Conservation (phyloP, 2,888 invertebrate genomes). For the Agrotis clavis region DNA sequence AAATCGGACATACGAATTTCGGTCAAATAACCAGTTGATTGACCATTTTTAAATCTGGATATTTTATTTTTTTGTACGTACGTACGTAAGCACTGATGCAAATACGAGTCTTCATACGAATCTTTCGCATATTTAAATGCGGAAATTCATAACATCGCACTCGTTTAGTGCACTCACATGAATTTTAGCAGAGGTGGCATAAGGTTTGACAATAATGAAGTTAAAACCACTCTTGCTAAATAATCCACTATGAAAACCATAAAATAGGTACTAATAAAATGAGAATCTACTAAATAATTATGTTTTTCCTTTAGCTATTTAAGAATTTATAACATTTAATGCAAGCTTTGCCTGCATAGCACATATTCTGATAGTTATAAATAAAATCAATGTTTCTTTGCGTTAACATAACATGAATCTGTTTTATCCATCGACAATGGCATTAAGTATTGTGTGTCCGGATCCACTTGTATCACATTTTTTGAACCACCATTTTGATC, state of each 20-base stretch:
- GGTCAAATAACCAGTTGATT: no score
- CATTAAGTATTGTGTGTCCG: slow-evolving; percentile 48
- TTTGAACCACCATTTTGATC: slow-evolving; percentile 6
- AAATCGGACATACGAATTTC: no score
- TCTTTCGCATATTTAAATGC: no score
- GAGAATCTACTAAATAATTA: background rate
- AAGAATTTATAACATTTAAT: background rate
- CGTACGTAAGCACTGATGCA: no score
- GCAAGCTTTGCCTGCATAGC: background rate
- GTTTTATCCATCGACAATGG: slow-evolving; percentile 26
- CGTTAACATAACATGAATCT: slow-evolving; percentile 56
- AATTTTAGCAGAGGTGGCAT: no score
- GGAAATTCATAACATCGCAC: no score
- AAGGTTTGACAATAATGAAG: background rate
- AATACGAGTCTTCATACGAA: no score
- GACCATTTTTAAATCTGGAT: no score
- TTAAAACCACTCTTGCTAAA: background rate
- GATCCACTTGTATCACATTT: slow-evolving; percentile 48
- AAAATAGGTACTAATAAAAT: background rate
- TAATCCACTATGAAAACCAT: background rate
- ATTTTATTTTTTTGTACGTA: no score
- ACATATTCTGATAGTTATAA: background rate
- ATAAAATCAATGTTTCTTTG: slow-evolving; percentile 22
- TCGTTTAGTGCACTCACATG: no score
- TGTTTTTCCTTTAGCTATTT: background rate